A percentile compares a stretch with the other conserved stretches of the same genome.
Conservation (phyloP, 2,888 invertebrate species). For the Anthophora plumipes region DNA sequence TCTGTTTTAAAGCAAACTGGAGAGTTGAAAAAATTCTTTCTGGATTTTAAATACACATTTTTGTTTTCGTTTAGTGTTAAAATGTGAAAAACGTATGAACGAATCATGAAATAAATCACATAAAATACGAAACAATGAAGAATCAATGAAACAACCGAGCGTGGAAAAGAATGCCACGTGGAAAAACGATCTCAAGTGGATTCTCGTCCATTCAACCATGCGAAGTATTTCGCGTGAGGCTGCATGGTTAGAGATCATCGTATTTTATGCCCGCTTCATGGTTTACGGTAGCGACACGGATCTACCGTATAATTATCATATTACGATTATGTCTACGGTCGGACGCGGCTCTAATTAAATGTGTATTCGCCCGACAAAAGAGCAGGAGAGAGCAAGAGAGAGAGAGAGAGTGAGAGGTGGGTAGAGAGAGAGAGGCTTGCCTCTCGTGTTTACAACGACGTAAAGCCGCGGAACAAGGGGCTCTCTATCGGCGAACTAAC, state of each 20-base stretch:
- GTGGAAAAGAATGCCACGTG: background rate
- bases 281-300: slow-evolving; percentile 53
- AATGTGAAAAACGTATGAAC: background rate
- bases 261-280: slow-evolving; percentile 49
- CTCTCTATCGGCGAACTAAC: slow-evolving; percentile 39
- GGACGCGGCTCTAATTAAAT: slow-evolving; percentile 76
- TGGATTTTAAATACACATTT: no score
- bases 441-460: slow-evolving; percentile 64
- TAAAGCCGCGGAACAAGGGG: slow-evolving; percentile 42
- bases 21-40: no score
- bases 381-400: background rate
- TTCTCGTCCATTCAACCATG: slow-evolving; percentile 8
- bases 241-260: slow-evolving; percentile 22
- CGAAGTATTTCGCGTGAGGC: slow-evolving; percentile 41
- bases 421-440: slow-evolving; percentile 40
- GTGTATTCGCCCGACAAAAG: slow-evolving; percentile 55
- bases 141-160: background rate
- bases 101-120: background rate
- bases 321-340: slow-evolving; percentile 78
- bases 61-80: background rate
- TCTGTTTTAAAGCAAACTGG: no score
- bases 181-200: background rate
- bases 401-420: background rate
- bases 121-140: background rate
- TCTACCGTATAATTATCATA: slow-evolving; percentile 77